Evolutionary conservation across 2,888 invertebrate genomes (phyloP), one percentile per base, ranked within the genome.

Genomic region (Digitonthophagus gazella): DNA sequence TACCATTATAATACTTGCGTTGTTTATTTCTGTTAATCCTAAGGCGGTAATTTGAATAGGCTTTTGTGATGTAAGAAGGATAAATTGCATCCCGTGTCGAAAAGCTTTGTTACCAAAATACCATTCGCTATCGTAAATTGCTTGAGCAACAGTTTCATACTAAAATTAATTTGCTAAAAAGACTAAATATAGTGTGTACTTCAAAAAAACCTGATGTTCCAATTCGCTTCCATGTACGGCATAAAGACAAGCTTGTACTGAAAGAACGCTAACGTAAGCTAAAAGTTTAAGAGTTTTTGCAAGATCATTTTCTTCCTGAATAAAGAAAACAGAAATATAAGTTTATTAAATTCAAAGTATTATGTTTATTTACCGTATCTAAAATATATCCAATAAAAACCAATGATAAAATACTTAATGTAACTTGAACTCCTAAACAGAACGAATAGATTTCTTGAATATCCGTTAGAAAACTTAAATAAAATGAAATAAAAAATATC

Each of bases 1-100:
- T 66, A 71, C 72, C 72, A 67, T 67, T 11, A 70, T 64, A 14
- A 69, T 68, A 22, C 66, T 66, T n/a, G 66, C 65, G 14, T 72
- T 71, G 8, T 72, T 72, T 2, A 72, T 44, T n/a, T 64, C 55
- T 0, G 70, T 20, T 6, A 69, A 66, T 0, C 71, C 69, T 44
- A 63, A 22, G 4, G 72, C 72, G 19, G 71, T 68, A 54, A 72
- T 55, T 22, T 57, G 54, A 19, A 71, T 63, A 11, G 14, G 54
- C 20, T 67, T 71, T 20, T 72, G 71, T 0, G 72, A 64, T 22
- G 67, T 71, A 64, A 70, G 57, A 61, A 63, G 70, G 19, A 71
- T 18, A 15, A 72, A 66, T 3, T 20, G 22, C 18, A 72, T 20
- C 15, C 66, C 70, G 15, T 65, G 66, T 18, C 67, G 63, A 16